Base-by-base conservation (phyloP, 1,140 invertebrate genomes). In the Acromyrmex heyeri region DNA sequence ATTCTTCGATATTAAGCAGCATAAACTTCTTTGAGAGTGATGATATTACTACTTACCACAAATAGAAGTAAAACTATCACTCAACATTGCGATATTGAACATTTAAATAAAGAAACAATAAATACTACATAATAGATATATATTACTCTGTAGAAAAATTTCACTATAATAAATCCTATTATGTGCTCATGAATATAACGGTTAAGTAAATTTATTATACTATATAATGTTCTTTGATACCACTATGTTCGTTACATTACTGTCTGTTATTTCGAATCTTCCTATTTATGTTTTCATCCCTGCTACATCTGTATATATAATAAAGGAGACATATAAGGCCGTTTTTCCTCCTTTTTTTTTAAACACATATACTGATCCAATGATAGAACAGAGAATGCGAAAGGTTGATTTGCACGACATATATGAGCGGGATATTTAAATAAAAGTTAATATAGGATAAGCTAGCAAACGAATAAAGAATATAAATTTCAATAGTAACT, bases 271-370 rank as follows among this genome's bases (percentile, higher is more conserved):
- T 94, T 88, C 88, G 92, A 90, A 90, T 88, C 55, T 48, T 81
- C 50, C 78, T 94, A 92, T 93, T 94, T 94, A 93, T 93, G 87
- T 93, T 86, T 82, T 88, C 86, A 85, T 91, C 91, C 91, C 91
- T 91, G 90, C 92, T 88, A 86, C 55, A 27, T 21, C 48, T 7
- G 14, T 53, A 38, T 24, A 55, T 24, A 2, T 67, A 55, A 67
- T 12, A 48, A 14, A 69, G 62, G 14, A 70, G 18, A 24, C 4
- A 38, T 14, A 65, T 44, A 34, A 55, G 38, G 55, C 34, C 65
- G 59, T 59, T 73, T 73, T 44, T 44, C 59, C n/a, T 34, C 10
- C 18, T 38, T 14, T 72, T 72, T 62, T 59, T 14, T 14, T 50
- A 50, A 14, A 50, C 14, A 50, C 24, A 14, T 34, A 44, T 61